phyloP scores from a whole-genome alignment of 2,797 vertebrate species.

The Acropternis orthonyx region DNA sequence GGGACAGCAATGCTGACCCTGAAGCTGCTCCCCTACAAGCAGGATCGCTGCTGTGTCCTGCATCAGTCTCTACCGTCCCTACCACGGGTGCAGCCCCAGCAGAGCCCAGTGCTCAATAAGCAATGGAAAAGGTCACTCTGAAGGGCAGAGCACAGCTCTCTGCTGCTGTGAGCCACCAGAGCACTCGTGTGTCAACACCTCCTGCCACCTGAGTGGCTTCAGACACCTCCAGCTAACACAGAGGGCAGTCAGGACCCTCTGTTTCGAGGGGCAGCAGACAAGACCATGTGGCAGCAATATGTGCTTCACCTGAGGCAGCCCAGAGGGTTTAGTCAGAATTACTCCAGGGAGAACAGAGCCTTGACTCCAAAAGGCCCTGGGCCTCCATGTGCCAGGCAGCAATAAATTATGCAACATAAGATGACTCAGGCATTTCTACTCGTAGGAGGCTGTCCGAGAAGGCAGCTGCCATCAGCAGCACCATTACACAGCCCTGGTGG shows the following conservation, averaged over 20 bases:
- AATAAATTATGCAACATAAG: neutral
- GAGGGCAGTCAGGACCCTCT: neutral
- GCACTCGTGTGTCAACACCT: neutral
- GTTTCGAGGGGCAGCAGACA: fast-evolving
- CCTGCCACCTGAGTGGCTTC: neutral
- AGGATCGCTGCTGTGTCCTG: fast-evolving
- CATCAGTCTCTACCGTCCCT: neutral
- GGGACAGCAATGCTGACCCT: neutral
- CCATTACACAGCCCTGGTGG: neutral
- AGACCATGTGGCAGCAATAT: fast-evolving
- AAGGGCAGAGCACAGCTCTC: neutral
- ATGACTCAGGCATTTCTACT: constrained; percentile 1
- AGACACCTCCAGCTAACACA: neutral
- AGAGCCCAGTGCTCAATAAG: neutral
- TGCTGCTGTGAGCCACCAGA: neutral
- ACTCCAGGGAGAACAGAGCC: neutral
- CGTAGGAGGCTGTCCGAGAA: neutral
- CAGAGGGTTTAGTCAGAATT: neutral
- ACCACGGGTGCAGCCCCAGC: neutral
- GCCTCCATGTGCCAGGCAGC: neutral
- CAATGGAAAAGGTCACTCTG: neutral
- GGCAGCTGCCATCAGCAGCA: neutral
- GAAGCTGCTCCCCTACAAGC: neutral
- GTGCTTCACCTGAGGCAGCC: neutral
- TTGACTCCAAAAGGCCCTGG: neutral